Conservation (phyloP, 2,113 vertebrate species). For the Genyomyrus donnyi region DNA sequence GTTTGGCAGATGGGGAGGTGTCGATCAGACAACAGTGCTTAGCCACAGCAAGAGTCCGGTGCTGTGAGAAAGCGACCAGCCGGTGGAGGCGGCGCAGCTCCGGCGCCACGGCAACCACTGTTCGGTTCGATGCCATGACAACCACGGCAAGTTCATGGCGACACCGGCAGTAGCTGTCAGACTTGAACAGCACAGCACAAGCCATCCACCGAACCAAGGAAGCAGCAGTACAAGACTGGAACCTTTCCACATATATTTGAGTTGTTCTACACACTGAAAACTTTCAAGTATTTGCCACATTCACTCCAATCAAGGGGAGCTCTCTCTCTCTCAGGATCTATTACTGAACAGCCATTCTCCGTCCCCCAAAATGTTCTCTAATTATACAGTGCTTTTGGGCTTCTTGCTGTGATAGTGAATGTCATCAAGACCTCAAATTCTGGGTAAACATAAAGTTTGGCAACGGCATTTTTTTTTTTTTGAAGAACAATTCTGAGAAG, state of each 20-base stretch:
- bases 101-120: not conserved
- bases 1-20: slow-evolving; percentile 1
- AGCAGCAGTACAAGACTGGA: not conserved
- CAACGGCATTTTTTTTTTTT: not conserved
- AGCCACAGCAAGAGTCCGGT: not conserved
- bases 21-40: not conserved
- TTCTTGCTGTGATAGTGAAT: not conserved
- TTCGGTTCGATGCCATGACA: not conserved
- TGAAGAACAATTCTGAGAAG: not conserved
- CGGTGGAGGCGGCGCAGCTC: not conserved
- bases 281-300: not conserved
- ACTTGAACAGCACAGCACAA: not conserved
- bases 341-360: not conserved
- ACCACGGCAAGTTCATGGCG: not conserved
- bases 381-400: not conserved
- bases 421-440: not conserved
- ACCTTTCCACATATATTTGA: not conserved
- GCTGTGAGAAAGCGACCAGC: not conserved
- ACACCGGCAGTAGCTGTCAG: not conserved
- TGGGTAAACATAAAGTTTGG: not conserved
- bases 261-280: not conserved
- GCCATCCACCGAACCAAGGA: not conserved
- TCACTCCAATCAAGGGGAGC: not conserved
- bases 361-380: not conserved
- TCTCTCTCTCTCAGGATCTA: not conserved